Conservation (phyloP, 1,140 invertebrate genomes). For the Drosophila watanabei region DNA sequence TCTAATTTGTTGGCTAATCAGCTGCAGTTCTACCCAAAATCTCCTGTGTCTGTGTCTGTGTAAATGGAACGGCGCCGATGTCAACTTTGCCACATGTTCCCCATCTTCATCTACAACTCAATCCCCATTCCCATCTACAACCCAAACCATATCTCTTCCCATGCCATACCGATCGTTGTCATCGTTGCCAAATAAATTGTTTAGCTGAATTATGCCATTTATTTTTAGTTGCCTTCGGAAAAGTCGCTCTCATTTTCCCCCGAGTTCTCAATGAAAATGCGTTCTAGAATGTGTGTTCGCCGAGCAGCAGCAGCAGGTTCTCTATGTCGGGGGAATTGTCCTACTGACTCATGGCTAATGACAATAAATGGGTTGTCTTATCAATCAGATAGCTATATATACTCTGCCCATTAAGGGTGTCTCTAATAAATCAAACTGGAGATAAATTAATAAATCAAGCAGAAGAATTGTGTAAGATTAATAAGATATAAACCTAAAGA, state of each 20-base stretch:
- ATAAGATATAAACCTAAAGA: neutral
- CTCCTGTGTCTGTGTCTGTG: constrained; percentile 27
- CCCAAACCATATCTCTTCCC: constrained; percentile 9
- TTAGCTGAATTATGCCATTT: constrained; percentile 73
- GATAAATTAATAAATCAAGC: neutral
- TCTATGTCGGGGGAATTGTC: constrained; percentile 7
- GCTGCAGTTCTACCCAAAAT: constrained; percentile 39
- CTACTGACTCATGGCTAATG: constrained; percentile 27
- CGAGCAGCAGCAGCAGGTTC: constrained; percentile 8
- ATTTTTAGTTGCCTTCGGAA: constrained; percentile 58
- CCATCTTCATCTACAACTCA: neutral
- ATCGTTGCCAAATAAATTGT: constrained; percentile 69
- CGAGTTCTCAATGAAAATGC: constrained; percentile 16
- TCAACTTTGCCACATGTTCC: constrained; percentile 39
- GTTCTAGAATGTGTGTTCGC: constrained; percentile 10
- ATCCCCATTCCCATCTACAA: neutral
- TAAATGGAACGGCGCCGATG: constrained; percentile 72
- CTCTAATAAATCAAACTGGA: constrained; percentile 7
- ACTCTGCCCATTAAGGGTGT: constrained; percentile 3
- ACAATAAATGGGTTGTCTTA: constrained; percentile 18
- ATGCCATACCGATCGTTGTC: constrained; percentile 26
- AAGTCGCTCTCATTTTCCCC: constrained; percentile 28
- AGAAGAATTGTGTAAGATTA: neutral
- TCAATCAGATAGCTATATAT: constrained; percentile 16
- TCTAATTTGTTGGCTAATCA: constrained; percentile 82